Conservation (phyloP, 2,888 invertebrate genomes). For the Drosophila borealis region DNA sequence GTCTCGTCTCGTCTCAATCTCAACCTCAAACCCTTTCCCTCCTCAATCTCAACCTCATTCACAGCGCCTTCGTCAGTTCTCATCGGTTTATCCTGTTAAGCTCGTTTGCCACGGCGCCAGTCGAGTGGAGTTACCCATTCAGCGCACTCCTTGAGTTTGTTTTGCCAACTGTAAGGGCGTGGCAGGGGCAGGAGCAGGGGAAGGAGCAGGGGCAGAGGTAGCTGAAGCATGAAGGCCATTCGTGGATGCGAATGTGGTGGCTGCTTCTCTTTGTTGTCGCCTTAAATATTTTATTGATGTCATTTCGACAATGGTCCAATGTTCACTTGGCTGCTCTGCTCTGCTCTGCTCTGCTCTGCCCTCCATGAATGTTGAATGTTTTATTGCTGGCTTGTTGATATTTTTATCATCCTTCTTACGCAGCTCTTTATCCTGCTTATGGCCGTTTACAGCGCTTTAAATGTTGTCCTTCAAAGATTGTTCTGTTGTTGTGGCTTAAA, state of each 20-base stretch:
- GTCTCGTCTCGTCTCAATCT: slow-evolving; percentile 18
- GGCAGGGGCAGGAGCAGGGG: neutral
- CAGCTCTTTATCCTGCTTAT: slow-evolving; percentile 29
- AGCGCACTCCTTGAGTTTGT: slow-evolving; percentile 32
- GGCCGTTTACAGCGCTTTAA: slow-evolving; percentile 52
- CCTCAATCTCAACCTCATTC: neutral
- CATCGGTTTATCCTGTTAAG: slow-evolving; percentile 63
- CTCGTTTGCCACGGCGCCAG: slow-evolving; percentile 61
- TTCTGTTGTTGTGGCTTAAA: slow-evolving; percentile 35
- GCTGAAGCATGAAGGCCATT: slow-evolving; percentile 55
- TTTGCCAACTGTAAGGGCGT: slow-evolving; percentile 25
- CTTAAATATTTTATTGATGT: slow-evolving; percentile 78
- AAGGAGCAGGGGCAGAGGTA: neutral
- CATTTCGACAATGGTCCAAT: slow-evolving; percentile 71
- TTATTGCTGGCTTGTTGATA: slow-evolving; percentile 69
- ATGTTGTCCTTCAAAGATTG: slow-evolving; percentile 41
- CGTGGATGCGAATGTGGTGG: slow-evolving; percentile 29
- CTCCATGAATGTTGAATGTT: slow-evolving; percentile 54
- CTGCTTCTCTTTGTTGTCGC: slow-evolving; percentile 53
- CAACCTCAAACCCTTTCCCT: neutral
- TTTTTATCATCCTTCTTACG: slow-evolving; percentile 61
- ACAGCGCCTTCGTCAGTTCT: slow-evolving; percentile 28
- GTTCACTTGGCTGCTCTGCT: slow-evolving; percentile 61
- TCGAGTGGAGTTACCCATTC: slow-evolving; percentile 48
- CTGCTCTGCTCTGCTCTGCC: slow-evolving; percentile 19